Evolutionary conservation across 2,797 vertebrate genomes (phyloP).

Genomic region (Pseudocheirus occidentalis): DNA sequence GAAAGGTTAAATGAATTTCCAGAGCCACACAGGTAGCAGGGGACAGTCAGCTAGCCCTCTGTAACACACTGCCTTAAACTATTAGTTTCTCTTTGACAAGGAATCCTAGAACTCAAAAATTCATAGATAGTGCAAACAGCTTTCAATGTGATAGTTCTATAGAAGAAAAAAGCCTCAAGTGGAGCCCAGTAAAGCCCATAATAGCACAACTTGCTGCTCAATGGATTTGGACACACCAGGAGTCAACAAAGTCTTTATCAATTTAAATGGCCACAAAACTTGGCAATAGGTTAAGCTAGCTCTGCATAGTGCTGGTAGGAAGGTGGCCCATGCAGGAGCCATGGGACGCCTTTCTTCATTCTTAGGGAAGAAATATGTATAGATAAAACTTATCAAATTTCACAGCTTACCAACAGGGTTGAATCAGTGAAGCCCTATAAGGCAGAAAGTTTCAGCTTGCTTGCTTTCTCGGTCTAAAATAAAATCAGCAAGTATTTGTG

Average conservation of each 20-base stretch:
- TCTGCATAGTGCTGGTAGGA: background rate
- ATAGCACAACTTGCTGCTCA: background rate
- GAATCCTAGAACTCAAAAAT: background rate
- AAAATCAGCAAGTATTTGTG: background rate
- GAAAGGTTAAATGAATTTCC: background rate
- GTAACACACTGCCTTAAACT: background rate
- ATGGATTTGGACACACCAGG: background rate
- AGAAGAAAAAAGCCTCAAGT: background rate
- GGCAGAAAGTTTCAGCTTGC: background rate
- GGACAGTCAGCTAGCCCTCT: background rate
- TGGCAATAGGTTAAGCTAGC: background rate
- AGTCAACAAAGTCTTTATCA: background rate
- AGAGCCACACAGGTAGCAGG: background rate
- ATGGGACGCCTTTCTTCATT: background rate
- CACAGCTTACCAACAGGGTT: background rate
- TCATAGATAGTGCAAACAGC: background rate
- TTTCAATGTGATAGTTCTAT: background rate
- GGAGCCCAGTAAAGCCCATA: background rate
- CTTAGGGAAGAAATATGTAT: background rate
- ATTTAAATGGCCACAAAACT: background rate
- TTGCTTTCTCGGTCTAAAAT: background rate
- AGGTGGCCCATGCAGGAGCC: background rate
- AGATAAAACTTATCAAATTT: background rate
- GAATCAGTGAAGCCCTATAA: background rate
- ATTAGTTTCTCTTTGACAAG: background rate